Percentiles rank a stretch among this genome's conserved stretches.
Evolutionary conservation across 1,140 invertebrate species (phyloP).

Genomic region (Lepidurus couesii): DNA sequence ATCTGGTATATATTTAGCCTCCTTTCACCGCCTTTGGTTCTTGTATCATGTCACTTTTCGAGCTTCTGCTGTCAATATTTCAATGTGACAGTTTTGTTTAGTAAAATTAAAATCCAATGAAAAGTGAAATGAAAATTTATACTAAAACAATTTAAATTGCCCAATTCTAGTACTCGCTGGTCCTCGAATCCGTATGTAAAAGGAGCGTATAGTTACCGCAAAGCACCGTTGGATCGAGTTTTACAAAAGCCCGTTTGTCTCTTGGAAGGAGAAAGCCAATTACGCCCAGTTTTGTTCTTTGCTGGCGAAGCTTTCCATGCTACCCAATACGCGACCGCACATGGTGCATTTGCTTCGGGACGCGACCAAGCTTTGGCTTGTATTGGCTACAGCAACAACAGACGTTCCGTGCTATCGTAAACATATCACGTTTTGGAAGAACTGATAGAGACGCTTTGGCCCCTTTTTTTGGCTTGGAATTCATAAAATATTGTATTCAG

Average conservation of each 20-base stretch:
- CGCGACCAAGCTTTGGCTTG: constrained; percentile 44
- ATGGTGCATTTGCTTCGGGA: constrained; percentile 55
- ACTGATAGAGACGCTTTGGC: too few relatives aligned
- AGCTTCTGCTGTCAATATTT: too few relatives aligned
- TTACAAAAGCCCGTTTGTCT: constrained; percentile 31
- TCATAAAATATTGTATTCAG: too few relatives aligned
- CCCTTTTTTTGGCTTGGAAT: too few relatives aligned
- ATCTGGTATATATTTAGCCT: constrained; percentile 46
- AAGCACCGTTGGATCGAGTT: constrained; percentile 23
- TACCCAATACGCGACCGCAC: constrained; percentile 63
- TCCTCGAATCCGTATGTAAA: constrained; percentile 53
- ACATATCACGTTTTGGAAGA: too few relatives aligned
- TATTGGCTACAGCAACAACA: neutral
- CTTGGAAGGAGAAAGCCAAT: constrained; percentile 15
- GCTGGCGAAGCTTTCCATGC: constrained; percentile 68
- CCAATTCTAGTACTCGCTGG: constrained; percentile 55
- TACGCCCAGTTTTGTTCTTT: constrained; percentile 55
- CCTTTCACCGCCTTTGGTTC: neutral
- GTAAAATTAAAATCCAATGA: neutral
- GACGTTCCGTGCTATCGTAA: too few relatives aligned
- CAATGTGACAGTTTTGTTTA: too few relatives aligned
- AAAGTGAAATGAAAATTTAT: neutral
- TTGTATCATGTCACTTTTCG: too few relatives aligned
- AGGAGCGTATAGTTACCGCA: constrained; percentile 55
- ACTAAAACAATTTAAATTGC: neutral